A percentile compares a stretch with the other conserved stretches of the same genome.
These are phyloP conservation scores for Apamea anceps DNA, from an alignment of 2,888 invertebrate species.

Conservation along the genomic window DNA sequence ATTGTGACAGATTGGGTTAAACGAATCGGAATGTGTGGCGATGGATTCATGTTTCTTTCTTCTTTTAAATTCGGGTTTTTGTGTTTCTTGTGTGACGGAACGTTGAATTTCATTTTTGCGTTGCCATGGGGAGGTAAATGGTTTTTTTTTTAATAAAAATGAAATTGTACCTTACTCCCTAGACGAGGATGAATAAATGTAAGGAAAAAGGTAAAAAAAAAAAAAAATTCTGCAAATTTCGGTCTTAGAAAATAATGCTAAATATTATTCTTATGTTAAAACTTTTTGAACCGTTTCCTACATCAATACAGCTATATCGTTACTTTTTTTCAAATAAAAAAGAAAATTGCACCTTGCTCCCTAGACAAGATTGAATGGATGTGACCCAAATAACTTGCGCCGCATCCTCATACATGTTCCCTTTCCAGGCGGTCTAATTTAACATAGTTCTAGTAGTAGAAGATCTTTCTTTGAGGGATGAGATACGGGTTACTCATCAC, in stretches of 20 bases:
- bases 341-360: background rate
- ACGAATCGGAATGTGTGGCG: conserved; percentile 52
- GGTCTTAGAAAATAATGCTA: background rate
- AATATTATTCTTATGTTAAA: background rate
- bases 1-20: conserved; percentile 55
- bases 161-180: too few species aligned
- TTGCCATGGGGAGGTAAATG: background rate
- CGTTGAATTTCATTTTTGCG: conserved; percentile 2
- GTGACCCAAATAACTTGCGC: conserved; percentile 54
- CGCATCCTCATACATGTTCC: conserved; percentile 28
- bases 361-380: background rate
- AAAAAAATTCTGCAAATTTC: too few species aligned
- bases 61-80: conserved; percentile 23
- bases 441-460: conserved; percentile 44
- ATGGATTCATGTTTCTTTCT: conserved; percentile 35
- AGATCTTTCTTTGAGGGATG: conserved; percentile 46
- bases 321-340: background rate
- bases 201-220: background rate
- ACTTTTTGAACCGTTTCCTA: background rate
- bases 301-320: too few species aligned
- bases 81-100: conserved; percentile 15
- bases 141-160: too few species aligned
- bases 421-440: conserved; percentile 41
- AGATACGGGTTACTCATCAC: conserved; percentile 41
- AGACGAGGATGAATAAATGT: too few species aligned